phyloP scores from a whole-genome alignment of 2,888 invertebrate species.

The Muscina levida region DNA sequence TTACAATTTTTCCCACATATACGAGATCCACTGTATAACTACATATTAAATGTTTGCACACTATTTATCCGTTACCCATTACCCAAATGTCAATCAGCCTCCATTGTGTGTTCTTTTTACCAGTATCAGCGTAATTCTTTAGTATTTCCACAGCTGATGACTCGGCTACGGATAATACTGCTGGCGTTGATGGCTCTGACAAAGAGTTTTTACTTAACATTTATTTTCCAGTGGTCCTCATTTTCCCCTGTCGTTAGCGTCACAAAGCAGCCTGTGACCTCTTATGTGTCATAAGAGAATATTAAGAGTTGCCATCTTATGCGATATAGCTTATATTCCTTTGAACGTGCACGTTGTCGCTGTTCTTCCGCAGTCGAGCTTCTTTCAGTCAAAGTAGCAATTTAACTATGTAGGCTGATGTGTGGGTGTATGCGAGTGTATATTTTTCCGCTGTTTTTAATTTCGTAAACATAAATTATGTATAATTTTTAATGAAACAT shows the following conservation, averaged over 20 bases:
- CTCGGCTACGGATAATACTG: background rate
- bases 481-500: conserved; percentile 63
- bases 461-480: conserved; percentile 61
- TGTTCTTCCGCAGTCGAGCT: background rate
- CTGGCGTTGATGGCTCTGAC: conserved; percentile 22
- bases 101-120: too few species aligned
- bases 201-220: conserved; percentile 43
- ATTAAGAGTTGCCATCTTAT: conserved; percentile 48
- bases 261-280: conserved; percentile 43
- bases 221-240: conserved; percentile 24
- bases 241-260: conserved; percentile 8
- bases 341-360: conserved; percentile 27
- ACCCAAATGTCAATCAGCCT: too few species aligned
- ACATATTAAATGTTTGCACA: too few species aligned
- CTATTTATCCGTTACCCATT: too few species aligned
- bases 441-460: conserved; percentile 58
- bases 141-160: background rate
- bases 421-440: conserved; percentile 37
- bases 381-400: background rate
- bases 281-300: conserved; percentile 53
- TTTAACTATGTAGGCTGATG: background rate
- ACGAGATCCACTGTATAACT: too few species aligned
- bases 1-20: too few species aligned
- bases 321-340: conserved; percentile 42
- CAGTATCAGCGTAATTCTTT: too few species aligned